A percentile compares a stretch with the other conserved stretches of the same genome.
Conservation (phyloP, 2,113 vertebrate genomes). For the Origma solitaria region DNA sequence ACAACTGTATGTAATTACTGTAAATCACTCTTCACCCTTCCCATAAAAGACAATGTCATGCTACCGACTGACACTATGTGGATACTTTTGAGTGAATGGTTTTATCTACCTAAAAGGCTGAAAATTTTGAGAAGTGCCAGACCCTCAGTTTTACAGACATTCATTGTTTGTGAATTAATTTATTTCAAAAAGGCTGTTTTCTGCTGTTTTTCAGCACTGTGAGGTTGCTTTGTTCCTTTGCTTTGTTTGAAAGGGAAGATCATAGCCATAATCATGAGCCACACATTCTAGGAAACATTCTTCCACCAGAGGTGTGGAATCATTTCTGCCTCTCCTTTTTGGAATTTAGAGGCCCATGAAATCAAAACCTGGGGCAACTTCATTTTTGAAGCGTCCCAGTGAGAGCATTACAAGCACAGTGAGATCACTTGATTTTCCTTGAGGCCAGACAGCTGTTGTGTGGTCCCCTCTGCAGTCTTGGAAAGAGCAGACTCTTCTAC, state of each 20-base stretch:
- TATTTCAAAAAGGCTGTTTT: neutral
- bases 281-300: neutral
- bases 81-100: neutral
- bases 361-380: neutral
- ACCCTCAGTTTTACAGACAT: neutral
- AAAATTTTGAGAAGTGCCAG: slow-evolving; percentile 12
- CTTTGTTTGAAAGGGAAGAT: neutral
- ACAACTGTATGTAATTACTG: slow-evolving; percentile 57
- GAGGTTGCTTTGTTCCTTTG: neutral
- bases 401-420: neutral
- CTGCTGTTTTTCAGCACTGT: neutral
- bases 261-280: rapidly evolving
- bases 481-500: neutral
- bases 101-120: slow-evolving; percentile 36
- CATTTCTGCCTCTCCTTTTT: neutral
- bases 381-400: neutral
- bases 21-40: slow-evolving; percentile 58
- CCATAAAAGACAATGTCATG: slow-evolving; percentile 29
- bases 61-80: slow-evolving; percentile 39
- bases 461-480: neutral
- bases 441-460: neutral
- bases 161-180: neutral
- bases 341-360: neutral
- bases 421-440: neutral
- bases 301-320: neutral